Percentiles rank a stretch among this genome's conserved stretches.
These are phyloP conservation scores for Ctenicera cuprea DNA, from an alignment of 2,888 invertebrate genomes.

Conservation along the genomic window DNA sequence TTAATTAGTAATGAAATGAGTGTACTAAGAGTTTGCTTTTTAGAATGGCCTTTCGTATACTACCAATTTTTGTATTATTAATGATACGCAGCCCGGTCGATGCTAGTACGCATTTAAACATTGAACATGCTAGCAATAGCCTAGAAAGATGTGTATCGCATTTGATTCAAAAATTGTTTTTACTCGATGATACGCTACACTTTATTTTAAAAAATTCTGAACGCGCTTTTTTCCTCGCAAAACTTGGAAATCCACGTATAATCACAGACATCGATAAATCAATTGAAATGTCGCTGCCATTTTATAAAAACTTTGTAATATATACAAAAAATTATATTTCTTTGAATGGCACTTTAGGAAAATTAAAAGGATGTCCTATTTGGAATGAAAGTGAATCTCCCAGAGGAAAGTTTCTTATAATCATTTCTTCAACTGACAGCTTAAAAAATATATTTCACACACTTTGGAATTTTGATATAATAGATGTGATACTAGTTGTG, in stretches of 20 bases:
- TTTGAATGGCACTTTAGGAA: background rate
- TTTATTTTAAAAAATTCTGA: background rate
- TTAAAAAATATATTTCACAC: background rate
- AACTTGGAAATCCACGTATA: background rate
- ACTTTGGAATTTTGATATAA: slow-evolving; percentile 18
- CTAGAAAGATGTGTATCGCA: background rate
- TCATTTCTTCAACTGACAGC: background rate
- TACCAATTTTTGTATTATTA: too few species aligned
- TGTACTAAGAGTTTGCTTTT: too few species aligned
- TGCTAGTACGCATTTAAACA: too few species aligned
- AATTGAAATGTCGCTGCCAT: background rate
- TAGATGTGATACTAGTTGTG: slow-evolving; percentile 12
- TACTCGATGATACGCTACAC: background rate
- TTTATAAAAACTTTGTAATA: slow-evolving; percentile 30
- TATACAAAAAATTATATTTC: background rate
- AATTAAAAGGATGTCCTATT: slow-evolving; percentile 4
- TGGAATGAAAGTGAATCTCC: slow-evolving; percentile 16
- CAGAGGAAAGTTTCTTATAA: slow-evolving; percentile 13
- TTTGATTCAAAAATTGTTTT: background rate
- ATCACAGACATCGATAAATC: background rate
- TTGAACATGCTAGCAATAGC: too few species aligned
- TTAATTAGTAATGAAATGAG: too few species aligned
- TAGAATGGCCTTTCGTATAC: too few species aligned
- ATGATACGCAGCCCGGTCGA: too few species aligned
- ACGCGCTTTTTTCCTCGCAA: background rate